phyloP scores from a whole-genome alignment of 2,113 vertebrate genomes.

The Chroicocephalus ridibundus region DNA sequence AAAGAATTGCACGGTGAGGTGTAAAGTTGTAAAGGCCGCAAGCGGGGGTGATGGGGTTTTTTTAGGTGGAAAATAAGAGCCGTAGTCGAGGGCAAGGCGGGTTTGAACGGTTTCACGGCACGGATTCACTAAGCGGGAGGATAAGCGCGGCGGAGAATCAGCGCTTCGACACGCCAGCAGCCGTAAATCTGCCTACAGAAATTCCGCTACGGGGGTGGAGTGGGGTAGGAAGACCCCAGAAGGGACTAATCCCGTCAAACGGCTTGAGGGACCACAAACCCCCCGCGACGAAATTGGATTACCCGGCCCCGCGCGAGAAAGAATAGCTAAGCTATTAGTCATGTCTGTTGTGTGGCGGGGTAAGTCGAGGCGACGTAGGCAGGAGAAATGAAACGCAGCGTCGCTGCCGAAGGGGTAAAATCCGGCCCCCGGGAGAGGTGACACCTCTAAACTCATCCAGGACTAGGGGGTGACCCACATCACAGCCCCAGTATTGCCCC shows the following conservation, averaged over 20 bases:
- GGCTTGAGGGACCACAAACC: background rate
- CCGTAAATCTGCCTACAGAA: conserved; percentile 29
- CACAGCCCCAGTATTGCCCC: background rate
- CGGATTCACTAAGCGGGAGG: background rate
- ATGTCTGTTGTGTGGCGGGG: background rate
- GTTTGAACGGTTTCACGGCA: background rate
- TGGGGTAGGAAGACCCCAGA: background rate
- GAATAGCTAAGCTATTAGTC: conserved; percentile 46
- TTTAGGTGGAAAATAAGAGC: background rate
- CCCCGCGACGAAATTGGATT: conserved; percentile 49
- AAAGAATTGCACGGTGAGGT: background rate
- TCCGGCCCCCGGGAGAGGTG: background rate
- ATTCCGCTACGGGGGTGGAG: background rate
- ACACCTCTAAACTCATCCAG: background rate
- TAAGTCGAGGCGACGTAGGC: background rate
- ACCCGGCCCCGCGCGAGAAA: background rate
- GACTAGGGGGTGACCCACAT: background rate
- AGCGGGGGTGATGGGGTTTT: background rate
- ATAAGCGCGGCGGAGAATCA: background rate
- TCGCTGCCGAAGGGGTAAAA: background rate
- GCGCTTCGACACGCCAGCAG: background rate
- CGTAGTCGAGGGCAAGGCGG: background rate
- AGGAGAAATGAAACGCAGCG: background rate
- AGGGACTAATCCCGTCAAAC: conserved; percentile 37
- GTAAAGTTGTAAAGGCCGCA: background rate